A percentile compares a stretch with the other conserved stretches of the same genome.
Conservation (phyloP, 2,888 invertebrate genomes). For the Acutogordius australiensis region DNA sequence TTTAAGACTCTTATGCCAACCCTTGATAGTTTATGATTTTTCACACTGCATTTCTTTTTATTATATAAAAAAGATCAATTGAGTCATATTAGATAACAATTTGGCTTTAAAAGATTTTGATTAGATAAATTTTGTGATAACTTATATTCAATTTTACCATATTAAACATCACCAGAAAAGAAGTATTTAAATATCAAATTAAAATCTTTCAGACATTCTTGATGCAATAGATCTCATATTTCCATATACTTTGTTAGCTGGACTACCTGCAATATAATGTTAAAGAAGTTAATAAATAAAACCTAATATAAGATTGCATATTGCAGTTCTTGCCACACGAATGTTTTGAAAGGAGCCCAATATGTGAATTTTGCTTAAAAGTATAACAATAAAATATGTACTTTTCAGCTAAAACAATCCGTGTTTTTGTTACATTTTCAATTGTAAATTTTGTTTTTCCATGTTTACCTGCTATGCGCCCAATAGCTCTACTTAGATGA, state of each 20-base stretch:
- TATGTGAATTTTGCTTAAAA: constrained; percentile 54
- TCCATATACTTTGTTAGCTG: constrained; percentile 88
- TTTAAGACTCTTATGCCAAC: no score
- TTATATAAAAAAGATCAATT: no score
- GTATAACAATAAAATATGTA: neutral
- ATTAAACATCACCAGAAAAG: no score
- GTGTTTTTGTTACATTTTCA: constrained; percentile 88
- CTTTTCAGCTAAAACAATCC: constrained; percentile 73
- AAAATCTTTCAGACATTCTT: constrained; percentile 51
- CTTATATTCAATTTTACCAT: no score
- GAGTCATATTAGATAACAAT: no score
- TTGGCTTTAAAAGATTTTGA: no score
- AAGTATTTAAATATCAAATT: constrained; percentile 18
- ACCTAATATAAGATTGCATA: constrained; percentile 77
- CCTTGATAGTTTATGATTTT: no score
- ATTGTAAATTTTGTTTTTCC: constrained; percentile 89
- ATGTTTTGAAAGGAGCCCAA: constrained; percentile 90
- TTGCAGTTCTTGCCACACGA: constrained; percentile 59
- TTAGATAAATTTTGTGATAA: no score
- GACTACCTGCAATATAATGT: constrained; percentile 36
- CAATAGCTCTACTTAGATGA: constrained; percentile 73
- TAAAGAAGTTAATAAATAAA: neutral
- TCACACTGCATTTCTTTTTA: no score
- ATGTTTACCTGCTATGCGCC: constrained; percentile 82
- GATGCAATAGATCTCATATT: constrained; percentile 56